phyloP scores from a whole-genome alignment of 1,140 invertebrate species.

The Apis dorsata region DNA sequence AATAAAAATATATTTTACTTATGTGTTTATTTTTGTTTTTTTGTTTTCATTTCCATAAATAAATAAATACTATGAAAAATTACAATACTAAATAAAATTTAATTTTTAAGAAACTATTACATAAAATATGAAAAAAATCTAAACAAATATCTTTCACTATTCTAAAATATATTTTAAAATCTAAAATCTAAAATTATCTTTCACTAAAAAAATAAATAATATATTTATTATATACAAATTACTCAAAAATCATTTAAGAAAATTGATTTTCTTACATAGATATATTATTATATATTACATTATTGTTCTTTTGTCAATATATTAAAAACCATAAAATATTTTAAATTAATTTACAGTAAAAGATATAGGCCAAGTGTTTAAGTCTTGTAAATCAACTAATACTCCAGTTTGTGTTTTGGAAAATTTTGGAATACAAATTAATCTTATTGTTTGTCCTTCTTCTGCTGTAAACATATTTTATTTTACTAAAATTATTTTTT shows the following conservation, averaged over 20 bases:
- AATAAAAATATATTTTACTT: slow-evolving; percentile 41
- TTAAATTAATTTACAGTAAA: slow-evolving; percentile 75
- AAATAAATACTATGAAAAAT: not conserved
- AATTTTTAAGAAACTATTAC: not conserved
- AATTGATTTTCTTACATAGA: slow-evolving; percentile 5
- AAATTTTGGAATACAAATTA: slow-evolving; percentile 87
- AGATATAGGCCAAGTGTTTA: slow-evolving; percentile 83
- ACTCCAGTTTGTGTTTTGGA: slow-evolving; percentile 83
- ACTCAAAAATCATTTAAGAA: slow-evolving; percentile 3
- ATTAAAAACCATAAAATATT: slow-evolving; percentile 30
- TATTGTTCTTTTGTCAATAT: not conserved
- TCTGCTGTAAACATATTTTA: slow-evolving; percentile 77
- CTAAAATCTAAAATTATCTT: no score
- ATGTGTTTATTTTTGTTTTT: not conserved
- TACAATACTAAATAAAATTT: not conserved
- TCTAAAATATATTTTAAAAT: no score
- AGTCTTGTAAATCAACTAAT: slow-evolving; percentile 84
- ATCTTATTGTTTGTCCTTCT: slow-evolving; percentile 82
- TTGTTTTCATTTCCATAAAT: not conserved
- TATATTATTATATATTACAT: not conserved
- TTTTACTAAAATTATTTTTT: not conserved
- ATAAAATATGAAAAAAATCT: not conserved
- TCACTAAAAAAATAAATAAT: slow-evolving; percentile 29
- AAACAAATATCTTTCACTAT: not conserved
- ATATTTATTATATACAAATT: slow-evolving; percentile 49